phyloP scores from a whole-genome alignment of 2,888 invertebrate species.

The Lapara coniferarum region DNA sequence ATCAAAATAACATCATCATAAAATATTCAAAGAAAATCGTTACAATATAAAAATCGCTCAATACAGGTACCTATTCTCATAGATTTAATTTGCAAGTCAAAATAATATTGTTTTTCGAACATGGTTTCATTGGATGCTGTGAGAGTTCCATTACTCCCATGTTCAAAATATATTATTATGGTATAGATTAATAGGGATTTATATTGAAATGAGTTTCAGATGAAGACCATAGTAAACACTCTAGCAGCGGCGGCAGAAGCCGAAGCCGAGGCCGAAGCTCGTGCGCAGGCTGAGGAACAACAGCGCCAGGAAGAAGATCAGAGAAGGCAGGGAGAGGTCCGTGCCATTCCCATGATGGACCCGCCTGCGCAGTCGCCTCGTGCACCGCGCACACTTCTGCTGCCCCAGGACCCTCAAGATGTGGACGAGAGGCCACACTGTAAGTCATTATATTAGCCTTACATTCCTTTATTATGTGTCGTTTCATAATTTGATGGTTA shows the following conservation, averaged over 20 bases:
- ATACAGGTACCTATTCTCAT: too few relatives aligned
- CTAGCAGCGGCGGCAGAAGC: conserved; percentile 72
- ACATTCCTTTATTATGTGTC: too few relatives aligned
- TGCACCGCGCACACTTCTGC: conserved; percentile 81
- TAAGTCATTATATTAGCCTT: conserved; percentile 71
- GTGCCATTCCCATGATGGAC: conserved; percentile 37
- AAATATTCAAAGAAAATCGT: too few relatives aligned
- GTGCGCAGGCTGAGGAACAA: conserved; percentile 62
- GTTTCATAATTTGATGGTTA: too few relatives aligned
- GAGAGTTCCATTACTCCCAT: too few relatives aligned
- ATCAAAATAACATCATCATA: too few relatives aligned
- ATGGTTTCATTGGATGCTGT: too few relatives aligned
- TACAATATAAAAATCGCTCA: too few relatives aligned
- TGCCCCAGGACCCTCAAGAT: conserved; percentile 81
- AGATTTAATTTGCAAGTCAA: too few relatives aligned
- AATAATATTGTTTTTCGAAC: too few relatives aligned
- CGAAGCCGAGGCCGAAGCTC: conserved; percentile 63
- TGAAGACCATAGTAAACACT: conserved; percentile 77
- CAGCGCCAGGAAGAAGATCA: conserved; percentile 50
- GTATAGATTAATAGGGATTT: conserved; percentile 1
- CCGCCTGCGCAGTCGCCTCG: conserved; percentile 72
- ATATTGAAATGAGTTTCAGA: conserved; percentile 48
- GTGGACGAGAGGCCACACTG: conserved; percentile 90
- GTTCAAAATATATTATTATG: too few relatives aligned
- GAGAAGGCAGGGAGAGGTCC: conserved; percentile 33